Evolutionary conservation across 2,113 vertebrate species (phyloP), one percentile per base, ranked within the genome.

Genomic region (Lophochroa leadbeateri): DNA sequence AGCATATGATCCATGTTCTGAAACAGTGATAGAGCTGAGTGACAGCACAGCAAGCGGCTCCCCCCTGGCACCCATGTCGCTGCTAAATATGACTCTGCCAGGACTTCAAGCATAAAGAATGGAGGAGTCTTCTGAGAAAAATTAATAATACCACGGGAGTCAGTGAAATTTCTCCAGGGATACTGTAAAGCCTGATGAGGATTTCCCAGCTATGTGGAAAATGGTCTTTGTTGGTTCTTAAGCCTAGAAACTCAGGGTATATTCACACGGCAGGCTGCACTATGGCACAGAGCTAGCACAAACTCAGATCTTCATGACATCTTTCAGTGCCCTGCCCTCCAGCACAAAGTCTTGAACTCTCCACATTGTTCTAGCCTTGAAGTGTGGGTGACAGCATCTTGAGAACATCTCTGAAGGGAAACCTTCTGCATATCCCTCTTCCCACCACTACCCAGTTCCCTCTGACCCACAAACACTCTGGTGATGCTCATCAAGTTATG

Each of bases 361-460:
- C 16, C 10, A 1, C 33, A 6, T 58, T 58, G 16, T 28, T 50
- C 37, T 37, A 61, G 13, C 28, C n/a, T 53, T 70, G 27, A 37
- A 84, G 24, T 25, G 27, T 35, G 41, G 0, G 1, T 63, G n/a
- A 13, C 35, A 67, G 14, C 29, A 35, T 11, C 35, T 28, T 76
- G 25, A 80, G 52, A 80, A 69, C 9, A 33, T 43, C 20, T 81
- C 49, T 65, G 72, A 50, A 52, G 16, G 33, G n/a, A 81, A 91
- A 29, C 7, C 2, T 78, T 46, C 21, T 7, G 14, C 33, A 18
- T 28, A 12, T 41, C 21, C 19, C 33, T 20, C 27, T 57, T 69
- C 28, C 24, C 17, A 65, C 5, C 0, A 0, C 29, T 29, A 25
- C 17, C 13, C 14, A 27, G 16, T 55, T 9, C 17, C 5, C 25